phyloP scores from a whole-genome alignment of 1,140 invertebrate species.

The Thaumetopoea pityocampa region DNA sequence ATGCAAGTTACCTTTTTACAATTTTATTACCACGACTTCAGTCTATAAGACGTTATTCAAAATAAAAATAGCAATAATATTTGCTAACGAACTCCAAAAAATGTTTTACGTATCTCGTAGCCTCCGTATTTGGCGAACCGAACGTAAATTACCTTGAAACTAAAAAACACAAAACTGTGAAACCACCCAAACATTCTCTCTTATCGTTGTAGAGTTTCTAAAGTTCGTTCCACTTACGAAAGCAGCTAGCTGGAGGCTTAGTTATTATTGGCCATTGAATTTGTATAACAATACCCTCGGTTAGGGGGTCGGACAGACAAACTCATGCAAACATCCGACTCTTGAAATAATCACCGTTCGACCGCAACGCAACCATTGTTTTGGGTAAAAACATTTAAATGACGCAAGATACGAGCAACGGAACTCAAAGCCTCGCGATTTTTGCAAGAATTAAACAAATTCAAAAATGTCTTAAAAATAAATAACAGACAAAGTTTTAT shows the following conservation, averaged over 20 bases:
- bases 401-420: conserved; percentile 26
- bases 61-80: background rate
- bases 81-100: no score
- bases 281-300: conserved; percentile 44
- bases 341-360: conserved; percentile 44
- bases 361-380: conserved; percentile 34
- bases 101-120: no score
- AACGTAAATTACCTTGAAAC: no score
- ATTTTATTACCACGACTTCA: no score
- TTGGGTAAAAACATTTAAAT: conserved; percentile 37
- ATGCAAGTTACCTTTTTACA: no score
- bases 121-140: no score
- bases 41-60: background rate
- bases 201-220: conserved; percentile 25
- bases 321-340: conserved; percentile 54
- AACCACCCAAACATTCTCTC: conserved; percentile 26
- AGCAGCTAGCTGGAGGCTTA: conserved; percentile 39
- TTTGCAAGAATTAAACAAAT: conserved; percentile 1
- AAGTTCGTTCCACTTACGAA: conserved; percentile 53
- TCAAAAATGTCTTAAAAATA: conserved; percentile 6
- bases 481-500: background rate
- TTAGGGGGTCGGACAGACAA: conserved; percentile 38
- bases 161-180: conserved; percentile 6
- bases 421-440: conserved; percentile 16
- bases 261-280: conserved; percentile 54